Conservation (phyloP, 2,113 vertebrate species). For the Megalops atlanticus region DNA sequence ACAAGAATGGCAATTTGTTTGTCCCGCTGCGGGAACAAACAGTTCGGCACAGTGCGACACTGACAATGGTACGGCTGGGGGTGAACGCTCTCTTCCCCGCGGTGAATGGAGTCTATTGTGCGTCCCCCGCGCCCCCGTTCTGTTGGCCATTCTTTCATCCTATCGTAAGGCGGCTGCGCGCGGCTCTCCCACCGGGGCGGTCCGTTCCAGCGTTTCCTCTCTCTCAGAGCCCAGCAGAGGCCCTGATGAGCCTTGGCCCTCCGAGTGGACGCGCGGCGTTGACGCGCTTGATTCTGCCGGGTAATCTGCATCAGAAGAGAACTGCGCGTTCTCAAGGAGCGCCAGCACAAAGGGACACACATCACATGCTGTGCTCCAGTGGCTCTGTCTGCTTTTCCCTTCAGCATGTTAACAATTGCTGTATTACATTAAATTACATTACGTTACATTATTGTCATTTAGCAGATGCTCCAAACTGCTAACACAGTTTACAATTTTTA, state of each 20-base stretch:
- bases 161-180: conserved; percentile 29
- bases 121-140: too few relatives aligned
- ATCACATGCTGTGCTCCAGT: too few relatives aligned
- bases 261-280: background rate
- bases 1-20: conserved; percentile 3
- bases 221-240: background rate
- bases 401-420: too few relatives aligned
- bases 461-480: too few relatives aligned
- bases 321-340: background rate
- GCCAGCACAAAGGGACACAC: background rate
- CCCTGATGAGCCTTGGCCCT: background rate
- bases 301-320: conserved; percentile 8
- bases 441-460: too few relatives aligned
- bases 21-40: background rate
- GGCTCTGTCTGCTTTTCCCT: too few relatives aligned
- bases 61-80: conserved; percentile 36
- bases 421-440: too few relatives aligned
- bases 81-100: background rate
- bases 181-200: conserved; percentile 20
- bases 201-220: conserved; percentile 3
- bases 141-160: conserved; percentile 32
- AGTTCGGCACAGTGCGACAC: conserved; percentile 24
- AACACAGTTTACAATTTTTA: too few relatives aligned
- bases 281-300: background rate
- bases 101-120: conserved; percentile 37